Base-by-base conservation (phyloP, 2,888 invertebrate species). In the Amiota communis region DNA sequence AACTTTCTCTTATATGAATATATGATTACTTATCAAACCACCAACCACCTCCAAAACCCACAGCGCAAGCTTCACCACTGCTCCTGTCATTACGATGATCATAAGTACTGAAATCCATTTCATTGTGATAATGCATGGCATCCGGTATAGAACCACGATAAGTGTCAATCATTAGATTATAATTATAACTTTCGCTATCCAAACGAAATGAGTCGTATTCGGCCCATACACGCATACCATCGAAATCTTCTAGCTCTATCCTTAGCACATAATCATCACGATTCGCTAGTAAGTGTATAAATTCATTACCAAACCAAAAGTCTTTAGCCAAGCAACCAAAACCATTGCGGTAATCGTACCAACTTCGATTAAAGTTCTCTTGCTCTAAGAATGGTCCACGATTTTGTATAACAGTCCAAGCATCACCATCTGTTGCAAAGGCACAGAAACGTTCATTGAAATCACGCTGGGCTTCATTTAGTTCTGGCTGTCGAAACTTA, bases 281-380 rank as follows among this genome's bases (percentile, higher is more conserved):
- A 74, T 86, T 86, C 11, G 89, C 87, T 74, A 92, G 78, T 70
- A 88, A 87, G 78, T 92, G 90, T 64, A 92, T 89, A 73, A 90
- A 91, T 71, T 92, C 91, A 81, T 92, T 92, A 8, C 93, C 92
- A 77, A 92, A 90, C 92, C 92, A 93, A 80, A 92, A 93, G 78
- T 92, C 92, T 47, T 87, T 86, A 11, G 87, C 77, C 15, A 92
- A 79, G 77, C 90, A 86, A 0, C 93, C 93, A 80, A 93, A 93
- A 2, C 93, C 93, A 46, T 88, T 79, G 72, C 91, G 92, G 82
- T 93, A 93, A 12, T 91, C 90, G 8, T 88, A 79, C 93, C 92
- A 93, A 23, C 90, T 88, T 67, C 90, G 89, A 76, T 92, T 91
- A 78, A 93, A 93, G 80, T 91, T 91, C 70, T 91, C 90, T 56